These are phyloP conservation scores for Zele albiditarsus DNA, from an alignment of 2,888 invertebrate genomes.

Conservation along the genomic window DNA sequence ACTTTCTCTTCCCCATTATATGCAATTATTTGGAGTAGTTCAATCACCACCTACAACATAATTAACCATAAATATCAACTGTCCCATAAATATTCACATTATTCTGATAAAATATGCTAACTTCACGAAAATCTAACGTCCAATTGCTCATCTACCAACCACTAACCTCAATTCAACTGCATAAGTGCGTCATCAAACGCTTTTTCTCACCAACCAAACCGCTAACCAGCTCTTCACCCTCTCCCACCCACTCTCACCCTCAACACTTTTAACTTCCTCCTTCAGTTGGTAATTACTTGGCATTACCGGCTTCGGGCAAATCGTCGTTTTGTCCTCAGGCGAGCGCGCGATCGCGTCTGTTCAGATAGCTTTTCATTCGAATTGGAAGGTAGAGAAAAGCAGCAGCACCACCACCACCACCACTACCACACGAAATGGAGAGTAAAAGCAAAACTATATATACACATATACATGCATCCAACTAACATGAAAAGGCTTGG, in stretches of 20 bases:
- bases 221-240: conserved; percentile 40
- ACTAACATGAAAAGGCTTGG: not conserved
- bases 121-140: not conserved
- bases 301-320: conserved; percentile 59
- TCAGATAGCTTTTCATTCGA: conserved; percentile 14
- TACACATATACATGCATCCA: not conserved
- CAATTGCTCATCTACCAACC: conserved; percentile 53
- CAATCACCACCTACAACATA: too few species aligned
- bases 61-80: too few species aligned
- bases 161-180: conserved; percentile 49
- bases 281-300: conserved; percentile 64
- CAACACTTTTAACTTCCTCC: conserved; percentile 66
- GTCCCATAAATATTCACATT: too few species aligned
- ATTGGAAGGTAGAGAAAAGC: conserved; percentile 1
- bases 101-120: too few species aligned
- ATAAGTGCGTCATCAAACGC: conserved; percentile 33
- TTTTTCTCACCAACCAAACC: not conserved
- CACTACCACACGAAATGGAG: not conserved
- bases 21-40: too few species aligned
- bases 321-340: conserved; percentile 44
- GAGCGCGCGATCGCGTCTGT: not conserved
- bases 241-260: conserved; percentile 36
- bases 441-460: not conserved
- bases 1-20: too few species aligned
- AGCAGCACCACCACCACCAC: not conserved